Evolutionary conservation across 2,888 invertebrate genomes (phyloP).

Genomic region (Globia sparganii): DNA sequence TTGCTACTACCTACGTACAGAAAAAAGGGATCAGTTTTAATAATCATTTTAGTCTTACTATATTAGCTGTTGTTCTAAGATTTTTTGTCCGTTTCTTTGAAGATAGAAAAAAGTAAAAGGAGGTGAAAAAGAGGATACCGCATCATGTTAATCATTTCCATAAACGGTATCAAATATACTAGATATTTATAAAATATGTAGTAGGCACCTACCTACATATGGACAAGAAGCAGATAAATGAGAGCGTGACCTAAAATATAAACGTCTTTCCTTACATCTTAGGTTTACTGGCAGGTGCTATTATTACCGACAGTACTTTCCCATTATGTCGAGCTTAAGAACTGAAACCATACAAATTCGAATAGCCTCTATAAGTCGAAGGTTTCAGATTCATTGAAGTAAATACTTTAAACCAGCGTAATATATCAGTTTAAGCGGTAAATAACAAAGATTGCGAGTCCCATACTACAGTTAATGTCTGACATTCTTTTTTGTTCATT

Average conservation of each 20-base stretch:
- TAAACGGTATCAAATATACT: neutral
- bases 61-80: too few relatives aligned
- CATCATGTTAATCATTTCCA: neutral
- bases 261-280: conserved; percentile 4
- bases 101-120: neutral
- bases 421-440: neutral
- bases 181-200: neutral
- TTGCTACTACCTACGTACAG: neutral
- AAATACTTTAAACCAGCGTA: neutral
- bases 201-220: neutral
- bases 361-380: conserved; percentile 4
- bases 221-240: conserved; percentile 9
- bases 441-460: conserved; percentile 14
- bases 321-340: conserved; percentile 12
- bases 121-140: neutral
- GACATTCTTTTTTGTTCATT: too few relatives aligned
- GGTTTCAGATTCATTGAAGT: conserved; percentile 4
- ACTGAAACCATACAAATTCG: conserved; percentile 51
- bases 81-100: neutral
- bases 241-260: conserved; percentile 2
- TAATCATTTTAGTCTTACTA: neutral
- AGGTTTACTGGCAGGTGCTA: conserved; percentile 14
- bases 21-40: neutral
- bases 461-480: too few relatives aligned
- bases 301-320: conserved; percentile 12